Conservation (phyloP, 2,888 invertebrate species). For the Ormyrus pomaceus region DNA sequence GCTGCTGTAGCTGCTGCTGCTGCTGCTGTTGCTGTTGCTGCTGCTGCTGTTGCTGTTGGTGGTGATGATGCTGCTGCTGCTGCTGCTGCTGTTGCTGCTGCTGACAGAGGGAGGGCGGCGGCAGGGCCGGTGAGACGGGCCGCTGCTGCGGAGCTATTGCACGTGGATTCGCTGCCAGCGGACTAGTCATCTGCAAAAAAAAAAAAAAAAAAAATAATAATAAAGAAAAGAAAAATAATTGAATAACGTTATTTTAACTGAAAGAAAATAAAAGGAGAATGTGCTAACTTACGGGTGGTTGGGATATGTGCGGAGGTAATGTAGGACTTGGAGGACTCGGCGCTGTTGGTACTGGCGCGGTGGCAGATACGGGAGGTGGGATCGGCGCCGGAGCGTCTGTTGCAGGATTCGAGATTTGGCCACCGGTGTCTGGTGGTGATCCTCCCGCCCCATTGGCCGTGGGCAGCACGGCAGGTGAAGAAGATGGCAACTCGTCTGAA, state of each 20-base stretch:
- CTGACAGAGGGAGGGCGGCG: conserved; percentile 71
- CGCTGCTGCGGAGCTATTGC: conserved; percentile 79
- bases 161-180: conserved; percentile 75
- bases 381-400: conserved; percentile 82
- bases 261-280: neutral
- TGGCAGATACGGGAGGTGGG: conserved; percentile 84
- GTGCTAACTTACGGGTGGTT: conserved; percentile 71
- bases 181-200: conserved; percentile 73
- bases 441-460: conserved; percentile 74
- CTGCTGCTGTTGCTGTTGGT: conserved; percentile 58
- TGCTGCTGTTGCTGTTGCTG: neutral
- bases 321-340: conserved; percentile 81
- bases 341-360: conserved; percentile 81
- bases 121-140: conserved; percentile 77
- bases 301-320: conserved; percentile 76
- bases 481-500: conserved; percentile 75
- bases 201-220: neutral
- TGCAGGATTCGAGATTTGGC: conserved; percentile 76
- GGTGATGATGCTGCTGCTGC: conserved; percentile 13
- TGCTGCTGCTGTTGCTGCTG: conserved; percentile 60
- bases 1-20: neutral
- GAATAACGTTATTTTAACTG: neutral
- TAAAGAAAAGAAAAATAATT: no score
- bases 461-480: conserved; percentile 74
- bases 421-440: conserved; percentile 74